Evolutionary conservation across 2,113 vertebrate genomes (phyloP).

Genomic region (Tretioscincus oriximinensis): DNA sequence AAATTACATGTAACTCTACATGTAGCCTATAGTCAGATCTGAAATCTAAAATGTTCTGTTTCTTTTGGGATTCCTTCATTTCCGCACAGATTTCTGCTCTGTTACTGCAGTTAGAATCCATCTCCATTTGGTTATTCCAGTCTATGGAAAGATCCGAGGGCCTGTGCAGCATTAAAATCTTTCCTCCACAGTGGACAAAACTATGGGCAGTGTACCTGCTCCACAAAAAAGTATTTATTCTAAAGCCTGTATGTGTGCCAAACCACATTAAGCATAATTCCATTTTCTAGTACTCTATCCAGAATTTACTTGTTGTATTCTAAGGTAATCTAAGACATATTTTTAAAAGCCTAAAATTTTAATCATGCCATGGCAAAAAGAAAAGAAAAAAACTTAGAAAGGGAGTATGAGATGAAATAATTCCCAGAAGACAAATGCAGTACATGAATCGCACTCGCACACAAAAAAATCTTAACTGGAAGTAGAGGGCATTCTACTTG

Average conservation of each 20-base stretch:
- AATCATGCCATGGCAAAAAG: neutral
- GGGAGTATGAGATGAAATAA: neutral
- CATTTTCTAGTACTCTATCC: neutral
- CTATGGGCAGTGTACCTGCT: neutral
- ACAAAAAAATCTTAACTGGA: neutral
- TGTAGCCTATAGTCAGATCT: too few relatives aligned
- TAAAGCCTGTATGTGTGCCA: neutral
- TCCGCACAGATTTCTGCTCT: too few relatives aligned
- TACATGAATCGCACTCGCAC: neutral
- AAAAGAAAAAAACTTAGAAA: neutral
- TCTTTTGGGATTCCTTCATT: too few relatives aligned
- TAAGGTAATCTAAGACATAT: neutral
- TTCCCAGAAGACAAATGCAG: neutral
- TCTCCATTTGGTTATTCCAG: too few relatives aligned
- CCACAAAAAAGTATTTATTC: neutral
- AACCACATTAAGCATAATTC: neutral
- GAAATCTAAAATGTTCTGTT: too few relatives aligned
- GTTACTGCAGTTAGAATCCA: too few relatives aligned
- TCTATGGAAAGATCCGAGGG: too few relatives aligned
- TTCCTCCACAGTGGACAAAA: too few relatives aligned
- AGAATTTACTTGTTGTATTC: neutral
- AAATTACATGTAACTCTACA: too few relatives aligned
- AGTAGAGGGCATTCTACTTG: neutral
- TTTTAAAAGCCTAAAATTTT: neutral
- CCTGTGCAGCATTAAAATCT: too few relatives aligned